Base-by-base conservation (phyloP, 1,140 invertebrate species). In the Pteromalus puparum region DNA sequence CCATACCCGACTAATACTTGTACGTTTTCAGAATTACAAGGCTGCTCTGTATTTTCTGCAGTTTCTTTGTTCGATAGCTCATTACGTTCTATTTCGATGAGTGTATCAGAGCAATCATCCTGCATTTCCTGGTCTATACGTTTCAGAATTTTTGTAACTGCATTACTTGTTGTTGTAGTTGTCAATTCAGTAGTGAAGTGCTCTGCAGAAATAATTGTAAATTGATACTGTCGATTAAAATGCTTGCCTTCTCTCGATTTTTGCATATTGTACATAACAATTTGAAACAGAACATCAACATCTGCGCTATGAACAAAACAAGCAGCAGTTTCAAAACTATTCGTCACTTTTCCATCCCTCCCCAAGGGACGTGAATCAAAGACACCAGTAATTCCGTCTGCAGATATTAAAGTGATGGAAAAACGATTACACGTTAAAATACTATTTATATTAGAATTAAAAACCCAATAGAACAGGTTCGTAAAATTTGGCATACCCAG, bases 341-440 rank as follows among this genome's bases (percentile, higher is more conserved):
- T 42, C 7, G 15, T 18, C 21, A 21, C 18, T 10, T 38, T 10
- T 38, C 72, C 72, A 74, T 21, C 34, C n/a, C 15, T 15, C 24
- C 72, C 72, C 24, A 30, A 38, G 9, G 30, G n/a, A 1, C 34
- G 72, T 4, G 72, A 74, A 74, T 74, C 34, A 42, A 74, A 74
- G 1, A 74, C 18, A 21, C 72, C 72, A 21, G 28, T 18, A 21
- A 38, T 74, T 38, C 15, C n/a, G 28, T 42, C n/a, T 13, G 72
- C 21, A n/a, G 26, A 15, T 2, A 74, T 21, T 42, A 74, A 38
- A 30, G 34, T 10, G n/a, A 74, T 21, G 2, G 34, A 74, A 18
- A n/a, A 21, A 10, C 72, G 15, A 74, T 74, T 74, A 21, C 13
- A 21, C 15, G 72, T 42, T 74, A 74, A 74, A n/a, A 74, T 74